Evolutionary conservation across 2,113 vertebrate genomes (phyloP).

Genomic region (Grallaria varia): DNA sequence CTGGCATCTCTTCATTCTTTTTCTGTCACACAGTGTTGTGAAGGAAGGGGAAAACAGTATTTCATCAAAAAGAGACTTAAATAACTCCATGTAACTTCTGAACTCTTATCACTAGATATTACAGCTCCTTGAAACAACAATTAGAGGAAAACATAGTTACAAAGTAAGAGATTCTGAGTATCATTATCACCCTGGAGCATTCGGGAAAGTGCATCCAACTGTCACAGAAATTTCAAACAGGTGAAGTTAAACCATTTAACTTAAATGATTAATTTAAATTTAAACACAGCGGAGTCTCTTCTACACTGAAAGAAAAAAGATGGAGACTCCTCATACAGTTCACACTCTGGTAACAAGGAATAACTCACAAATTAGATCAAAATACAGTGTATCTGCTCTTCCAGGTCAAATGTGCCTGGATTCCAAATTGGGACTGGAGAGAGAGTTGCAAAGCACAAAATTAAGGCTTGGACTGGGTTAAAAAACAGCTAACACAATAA

Average conservation of each 20-base stretch:
- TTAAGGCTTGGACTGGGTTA: not conserved
- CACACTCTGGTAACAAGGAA: not conserved
- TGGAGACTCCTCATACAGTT: not conserved
- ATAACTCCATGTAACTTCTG: not conserved
- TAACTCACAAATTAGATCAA: not conserved
- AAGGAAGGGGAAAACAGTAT: not conserved
- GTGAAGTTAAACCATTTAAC: not conserved
- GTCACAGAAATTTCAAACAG: not conserved
- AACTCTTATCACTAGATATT: too few species aligned
- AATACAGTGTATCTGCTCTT: not conserved
- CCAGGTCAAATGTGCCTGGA: not conserved
- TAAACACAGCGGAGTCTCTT: accelerated
- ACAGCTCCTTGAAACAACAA: not conserved
- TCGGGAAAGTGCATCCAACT: not conserved
- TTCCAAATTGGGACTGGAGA: not conserved
- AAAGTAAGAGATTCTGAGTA: too few species aligned
- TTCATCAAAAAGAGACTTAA: not conserved
- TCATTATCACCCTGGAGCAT: too few species aligned
- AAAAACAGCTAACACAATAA: not conserved
- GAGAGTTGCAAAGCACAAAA: not conserved
- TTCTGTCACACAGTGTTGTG: not conserved
- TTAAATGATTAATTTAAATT: not conserved
- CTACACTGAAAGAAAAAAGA: not conserved
- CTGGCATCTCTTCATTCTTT: not conserved
- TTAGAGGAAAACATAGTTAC: not conserved